Percentiles rank a stretch among this genome's conserved stretches.
Evolutionary conservation across 1,140 invertebrate genomes (phyloP).

Genomic region (Physella acuta): DNA sequence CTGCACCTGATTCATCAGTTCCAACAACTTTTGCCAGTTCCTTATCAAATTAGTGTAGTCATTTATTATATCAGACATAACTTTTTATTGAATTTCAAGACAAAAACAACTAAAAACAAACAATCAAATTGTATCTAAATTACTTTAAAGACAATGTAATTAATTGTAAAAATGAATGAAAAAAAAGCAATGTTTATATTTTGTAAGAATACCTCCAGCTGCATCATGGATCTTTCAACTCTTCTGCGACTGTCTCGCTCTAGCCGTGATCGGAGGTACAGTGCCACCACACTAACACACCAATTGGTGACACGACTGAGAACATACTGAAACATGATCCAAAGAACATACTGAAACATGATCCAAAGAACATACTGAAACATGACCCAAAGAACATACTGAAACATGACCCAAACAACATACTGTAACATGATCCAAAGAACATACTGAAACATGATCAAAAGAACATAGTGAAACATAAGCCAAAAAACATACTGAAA

Average conservation of each 20-base stretch:
- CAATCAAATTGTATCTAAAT: not conserved
- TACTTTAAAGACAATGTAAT: not conserved
- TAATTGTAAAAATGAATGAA: not conserved
- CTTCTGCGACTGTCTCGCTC: conserved; percentile 77
- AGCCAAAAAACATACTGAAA: too few species aligned
- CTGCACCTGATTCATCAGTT: conserved; percentile 47
- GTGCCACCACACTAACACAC: conserved; percentile 69
- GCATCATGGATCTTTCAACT: conserved; percentile 82
- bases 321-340: conserved; percentile 39
- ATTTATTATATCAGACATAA: too few species aligned
- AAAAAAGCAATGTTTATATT: not conserved
- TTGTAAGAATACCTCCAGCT: conserved; percentile 66
- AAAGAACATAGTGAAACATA: too few species aligned
- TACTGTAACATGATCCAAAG: too few species aligned
- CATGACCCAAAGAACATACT: not conserved
- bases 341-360: not conserved
- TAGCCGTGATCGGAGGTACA: conserved; percentile 74
- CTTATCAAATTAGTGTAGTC: conserved; percentile 12
- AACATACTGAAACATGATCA: too few species aligned
- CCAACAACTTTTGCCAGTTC: conserved; percentile 8
- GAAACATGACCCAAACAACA: not conserved
- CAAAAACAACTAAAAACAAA: not conserved
- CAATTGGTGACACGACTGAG: conserved; percentile 60
- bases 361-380: not conserved
- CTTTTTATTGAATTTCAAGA: not conserved